Percentiles rank a stretch among this genome's conserved stretches.
Conservation (phyloP, 2,797 vertebrate genomes). For the Chelon labrosus region DNA sequence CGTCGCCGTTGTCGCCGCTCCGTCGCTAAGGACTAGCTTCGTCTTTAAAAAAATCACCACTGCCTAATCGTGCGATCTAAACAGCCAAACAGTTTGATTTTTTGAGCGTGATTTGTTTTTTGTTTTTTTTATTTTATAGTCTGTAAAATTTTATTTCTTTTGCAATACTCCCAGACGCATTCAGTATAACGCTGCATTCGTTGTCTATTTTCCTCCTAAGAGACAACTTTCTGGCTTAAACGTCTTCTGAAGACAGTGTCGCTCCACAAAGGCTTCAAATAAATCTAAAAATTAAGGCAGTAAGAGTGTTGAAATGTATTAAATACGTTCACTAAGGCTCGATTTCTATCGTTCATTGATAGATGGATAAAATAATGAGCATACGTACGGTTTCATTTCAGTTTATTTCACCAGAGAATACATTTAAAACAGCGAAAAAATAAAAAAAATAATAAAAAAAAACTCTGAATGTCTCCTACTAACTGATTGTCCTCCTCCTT, state of each 20-base stretch:
- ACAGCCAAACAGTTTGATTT: slow-evolving; percentile 38
- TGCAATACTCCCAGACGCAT: slow-evolving; percentile 9
- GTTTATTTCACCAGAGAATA: not conserved
- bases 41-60: slow-evolving; percentile 52
- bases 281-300: slow-evolving; percentile 4
- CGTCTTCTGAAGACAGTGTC: slow-evolving; percentile 47
- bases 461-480: too few relatives aligned
- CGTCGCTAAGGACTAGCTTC: not conserved
- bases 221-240: not conserved
- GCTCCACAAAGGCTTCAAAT: slow-evolving; percentile 36
- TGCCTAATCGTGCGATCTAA: slow-evolving; percentile 47
- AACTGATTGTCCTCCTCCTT: too few relatives aligned
- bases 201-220: slow-evolving; percentile 12
- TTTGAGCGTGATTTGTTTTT: slow-evolving; percentile 18
- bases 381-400: not conserved
- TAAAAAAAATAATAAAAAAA: not conserved
- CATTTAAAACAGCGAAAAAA: not conserved
- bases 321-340: slow-evolving; percentile 9
- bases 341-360: not conserved
- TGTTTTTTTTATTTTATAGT: slow-evolving; percentile 20
- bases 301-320: slow-evolving; percentile 4
- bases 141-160: slow-evolving; percentile 30
- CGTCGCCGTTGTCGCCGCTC: not conserved
- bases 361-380: not conserved
- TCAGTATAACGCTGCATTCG: slow-evolving; percentile 21